Evolutionary conservation across 2,797 vertebrate species (phyloP).

Genomic region (Sebastes oblongus): DNA sequence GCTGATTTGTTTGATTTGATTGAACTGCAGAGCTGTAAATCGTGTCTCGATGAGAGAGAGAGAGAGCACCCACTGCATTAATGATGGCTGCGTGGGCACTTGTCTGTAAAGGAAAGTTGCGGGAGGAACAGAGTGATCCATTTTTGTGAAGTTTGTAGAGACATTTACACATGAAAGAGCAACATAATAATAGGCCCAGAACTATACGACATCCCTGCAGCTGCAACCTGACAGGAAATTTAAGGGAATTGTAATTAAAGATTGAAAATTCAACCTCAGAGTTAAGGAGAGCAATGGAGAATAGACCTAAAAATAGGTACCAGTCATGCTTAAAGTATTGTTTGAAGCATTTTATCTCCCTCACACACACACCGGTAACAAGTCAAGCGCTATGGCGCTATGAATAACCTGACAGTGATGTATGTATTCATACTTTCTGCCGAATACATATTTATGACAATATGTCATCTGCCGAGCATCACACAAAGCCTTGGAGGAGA

Average conservation of each 20-base stretch:
- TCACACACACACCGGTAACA: background rate
- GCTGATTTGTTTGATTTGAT: background rate
- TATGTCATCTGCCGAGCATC: background rate
- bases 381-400: background rate
- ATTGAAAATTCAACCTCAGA: background rate
- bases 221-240: background rate
- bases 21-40: background rate
- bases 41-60: background rate
- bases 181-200: background rate
- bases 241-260: background rate
- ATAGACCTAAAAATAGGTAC: too few species aligned
- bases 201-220: background rate
- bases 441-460: background rate
- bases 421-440: background rate
- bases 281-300: background rate
- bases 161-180: constrained; percentile 22
- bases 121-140: constrained; percentile 19
- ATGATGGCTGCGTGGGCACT: background rate
- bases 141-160: background rate
- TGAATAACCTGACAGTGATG: background rate
- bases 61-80: background rate
- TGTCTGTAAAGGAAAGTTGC: background rate
- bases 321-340: background rate
- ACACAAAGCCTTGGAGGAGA: background rate
- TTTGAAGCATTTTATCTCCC: background rate